Evolutionary conservation across 1,140 invertebrate genomes (phyloP), one percentile per base, ranked within the genome.

Genomic region (Chironomus tepperi): DNA sequence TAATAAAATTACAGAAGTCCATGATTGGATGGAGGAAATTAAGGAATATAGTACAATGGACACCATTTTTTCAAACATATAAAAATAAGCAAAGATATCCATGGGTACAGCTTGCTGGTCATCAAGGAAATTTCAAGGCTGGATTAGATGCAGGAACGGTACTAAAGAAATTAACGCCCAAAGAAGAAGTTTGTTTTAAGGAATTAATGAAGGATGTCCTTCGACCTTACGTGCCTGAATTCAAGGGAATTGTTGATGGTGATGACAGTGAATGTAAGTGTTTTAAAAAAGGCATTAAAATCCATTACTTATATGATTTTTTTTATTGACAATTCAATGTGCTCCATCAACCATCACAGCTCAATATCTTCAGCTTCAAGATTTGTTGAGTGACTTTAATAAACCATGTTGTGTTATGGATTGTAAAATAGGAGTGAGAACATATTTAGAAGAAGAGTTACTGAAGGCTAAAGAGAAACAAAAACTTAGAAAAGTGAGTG

Each of bases 61-160:
- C 95, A 42, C 95, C 95, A 21, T 98, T 98, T 86, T 93, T 97
- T 80, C 96, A 97, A 84, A 97, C 94, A 0, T 97, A 96, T 86
- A 97, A 96, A 82, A 70, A 70, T 21, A 96, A 96, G 82, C 92
- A 95, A 83, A 86, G 92, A 76, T 97, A 98, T 85, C 95, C 94
- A 73, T 98, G 96, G 96, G 93, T 98, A 42, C 96, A 98, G 82
- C 84, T 97, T 42, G 94, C 94, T 42, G 94, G 94, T 6, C 94
- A 96, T 81, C 93, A 96, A 84, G 93, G 95, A 43, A 97, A 96
- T 84, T 98, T 98, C 84, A 93, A 93, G 81, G 92, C 94, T 5
- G 95, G 95, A 7, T 91, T 92, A 9, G 92, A 94, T 77, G 93
- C 92, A 77, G 95, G 96, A 42, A 97, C 95, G 5, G 96, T 98